Base-by-base conservation (phyloP, 1,140 invertebrate species). In the Cydia pomonella region DNA sequence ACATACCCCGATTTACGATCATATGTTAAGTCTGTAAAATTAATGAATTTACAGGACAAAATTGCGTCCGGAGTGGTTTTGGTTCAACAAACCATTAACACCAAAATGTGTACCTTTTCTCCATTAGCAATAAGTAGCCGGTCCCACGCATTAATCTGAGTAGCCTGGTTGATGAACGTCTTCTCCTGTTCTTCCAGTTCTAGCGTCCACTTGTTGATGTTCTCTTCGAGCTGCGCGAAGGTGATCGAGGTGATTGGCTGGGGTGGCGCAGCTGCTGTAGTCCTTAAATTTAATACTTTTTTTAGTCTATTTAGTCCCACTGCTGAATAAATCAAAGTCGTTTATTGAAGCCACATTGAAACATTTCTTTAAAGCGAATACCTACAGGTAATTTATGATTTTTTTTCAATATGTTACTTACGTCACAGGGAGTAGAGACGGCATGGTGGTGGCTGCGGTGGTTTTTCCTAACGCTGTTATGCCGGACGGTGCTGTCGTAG, bases 61-160 rank as follows among this genome's bases (percentile, higher is more conserved):
- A n/a, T n/a, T n/a, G n/a, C n/a, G n/a, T n/a, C n/a, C n/a, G n/a
- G n/a, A n/a, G n/a, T n/a, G n/a, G n/a, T n/a, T n/a, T n/a, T n/a
- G n/a, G n/a, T n/a, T n/a, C n/a, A n/a, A n/a, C n/a, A n/a, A n/a
- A n/a, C n/a, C n/a, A n/a, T n/a, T n/a, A n/a, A n/a, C n/a, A n/a
- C n/a, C n/a, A n/a, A n/a, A n/a, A n/a, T n/a, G 38, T 3, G 41
- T 81, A 96, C 96, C 93, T 98, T 98, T 81, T 98, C 97, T 18
- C 97, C 98, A 92, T 99, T 99, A 12, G 95, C 95, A 69, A 98
- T 97, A 0, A 99, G 94, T 3, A 98, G 93, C 82, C 96, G 95
- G 87, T 99, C 98, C 98, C 98, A 99, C 7, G 96, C 96, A 90
- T 99, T 99, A 18, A 99, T 96, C 92, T 99, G 97, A 10, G 97